A percentile compares a stretch with the other conserved stretches of the same genome.
Evolutionary conservation across 2,113 vertebrate genomes (phyloP).

Genomic region (Barnardius zonarius): DNA sequence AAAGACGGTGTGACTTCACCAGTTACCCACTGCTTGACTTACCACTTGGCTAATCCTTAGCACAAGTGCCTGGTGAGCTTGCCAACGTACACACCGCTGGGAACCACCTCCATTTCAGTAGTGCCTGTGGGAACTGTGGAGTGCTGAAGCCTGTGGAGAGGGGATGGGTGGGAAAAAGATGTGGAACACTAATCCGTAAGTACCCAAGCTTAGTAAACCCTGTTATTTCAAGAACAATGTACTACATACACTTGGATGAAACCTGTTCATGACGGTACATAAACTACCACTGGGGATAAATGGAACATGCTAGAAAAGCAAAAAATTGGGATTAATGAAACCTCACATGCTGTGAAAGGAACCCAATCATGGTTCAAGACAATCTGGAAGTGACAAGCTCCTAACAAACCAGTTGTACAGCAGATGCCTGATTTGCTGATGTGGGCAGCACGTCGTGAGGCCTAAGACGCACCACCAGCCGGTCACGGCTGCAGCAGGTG

Average conservation of each 20-base stretch:
- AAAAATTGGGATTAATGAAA: neutral
- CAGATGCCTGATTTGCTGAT: neutral
- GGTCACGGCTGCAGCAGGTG: neutral
- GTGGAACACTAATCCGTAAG: neutral
- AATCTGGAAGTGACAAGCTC: accelerated
- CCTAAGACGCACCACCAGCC: accelerated
- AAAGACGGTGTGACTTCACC: neutral
- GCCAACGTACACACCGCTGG: accelerated
- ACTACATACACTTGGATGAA: neutral
- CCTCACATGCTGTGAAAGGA: accelerated
- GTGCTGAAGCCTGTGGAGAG: accelerated
- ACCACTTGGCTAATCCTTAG: neutral
- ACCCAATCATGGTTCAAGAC: neutral
- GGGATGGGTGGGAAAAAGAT: neutral
- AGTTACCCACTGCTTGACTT: neutral
- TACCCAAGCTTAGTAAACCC: neutral
- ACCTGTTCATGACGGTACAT: accelerated
- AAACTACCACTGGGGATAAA: neutral
- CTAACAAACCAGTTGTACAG: neutral
- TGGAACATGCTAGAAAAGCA: accelerated
- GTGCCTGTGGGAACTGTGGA: neutral
- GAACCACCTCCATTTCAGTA: neutral
- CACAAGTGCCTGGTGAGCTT: neutral
- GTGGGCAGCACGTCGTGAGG: accelerated
- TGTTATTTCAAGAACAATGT: neutral